These are phyloP conservation scores for Mesorhabditis belari DNA, from an alignment of 2,888 invertebrate species.

Conservation along the genomic window DNA sequence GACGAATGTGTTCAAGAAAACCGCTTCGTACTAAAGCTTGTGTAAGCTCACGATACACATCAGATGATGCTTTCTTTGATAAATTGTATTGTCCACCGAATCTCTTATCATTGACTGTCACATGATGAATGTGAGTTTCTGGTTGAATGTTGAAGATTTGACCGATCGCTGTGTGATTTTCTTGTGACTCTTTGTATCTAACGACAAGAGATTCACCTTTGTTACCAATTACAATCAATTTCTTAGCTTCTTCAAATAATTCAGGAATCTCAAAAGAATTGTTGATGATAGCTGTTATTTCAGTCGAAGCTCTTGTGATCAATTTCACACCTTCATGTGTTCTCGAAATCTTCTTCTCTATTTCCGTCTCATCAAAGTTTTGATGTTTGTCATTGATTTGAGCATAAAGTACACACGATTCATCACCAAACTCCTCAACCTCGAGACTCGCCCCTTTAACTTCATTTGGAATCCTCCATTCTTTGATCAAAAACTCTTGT, in stretches of 20 bases:
- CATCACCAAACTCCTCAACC: slow-evolving; percentile 43
- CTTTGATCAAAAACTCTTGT: too few species aligned
- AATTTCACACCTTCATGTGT: slow-evolving; percentile 8
- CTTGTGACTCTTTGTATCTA: slow-evolving; percentile 24
- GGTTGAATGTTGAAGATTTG: slow-evolving; percentile 27
- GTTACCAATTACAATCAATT: slow-evolving; percentile 21
- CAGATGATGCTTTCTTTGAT: slow-evolving; percentile 28
- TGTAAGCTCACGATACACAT: slow-evolving; percentile 17
- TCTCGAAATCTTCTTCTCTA: slow-evolving; percentile 15
- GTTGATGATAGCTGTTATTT: slow-evolving; percentile 1
- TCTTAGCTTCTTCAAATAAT: slow-evolving; percentile 6
- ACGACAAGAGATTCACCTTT: slow-evolving; percentile 13
- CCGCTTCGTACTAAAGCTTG: slow-evolving; percentile 13
- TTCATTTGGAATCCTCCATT: slow-evolving; percentile 21
- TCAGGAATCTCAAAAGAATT: slow-evolving; percentile 18
- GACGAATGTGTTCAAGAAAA: slow-evolving; percentile 15
- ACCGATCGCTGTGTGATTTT: slow-evolving; percentile 29
- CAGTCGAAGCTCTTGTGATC: slow-evolving; percentile 10
- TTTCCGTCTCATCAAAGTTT: slow-evolving; percentile 24
- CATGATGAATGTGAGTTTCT: slow-evolving; percentile 3
- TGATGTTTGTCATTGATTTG: slow-evolving; percentile 28
- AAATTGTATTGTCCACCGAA: slow-evolving; percentile 37
- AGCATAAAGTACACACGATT: slow-evolving; percentile 38
- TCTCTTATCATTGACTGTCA: slow-evolving; percentile 15
- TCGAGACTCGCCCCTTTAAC: slow-evolving; percentile 17